Conservation (phyloP, 2,113 vertebrate genomes). For the Clarias batrachus region DNA sequence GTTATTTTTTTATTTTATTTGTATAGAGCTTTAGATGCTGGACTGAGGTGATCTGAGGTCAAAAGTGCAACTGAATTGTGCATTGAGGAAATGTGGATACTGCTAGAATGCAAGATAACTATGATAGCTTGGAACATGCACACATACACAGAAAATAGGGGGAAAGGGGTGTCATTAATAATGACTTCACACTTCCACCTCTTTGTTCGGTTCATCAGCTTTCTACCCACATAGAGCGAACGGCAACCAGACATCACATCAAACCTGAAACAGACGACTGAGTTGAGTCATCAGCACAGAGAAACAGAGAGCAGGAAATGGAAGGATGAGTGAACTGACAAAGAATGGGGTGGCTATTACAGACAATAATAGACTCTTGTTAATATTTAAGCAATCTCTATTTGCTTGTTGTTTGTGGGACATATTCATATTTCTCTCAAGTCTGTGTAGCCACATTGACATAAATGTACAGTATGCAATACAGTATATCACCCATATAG, state of each 20-base stretch:
- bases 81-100: not conserved
- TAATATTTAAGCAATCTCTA: not conserved
- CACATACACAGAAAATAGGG: constrained; percentile 36
- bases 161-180: constrained; percentile 81
- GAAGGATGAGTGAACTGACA: not conserved
- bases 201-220: constrained; percentile 73
- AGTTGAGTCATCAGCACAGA: constrained; percentile 87
- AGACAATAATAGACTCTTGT: not conserved
- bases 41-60: too few species aligned
- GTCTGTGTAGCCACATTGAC: not conserved
- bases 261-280: constrained; percentile 99
- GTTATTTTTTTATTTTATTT: too few species aligned
- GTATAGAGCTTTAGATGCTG: too few species aligned
- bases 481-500: too few species aligned
- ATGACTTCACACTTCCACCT: constrained; percentile 75
- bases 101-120: not conserved
- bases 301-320: not conserved
- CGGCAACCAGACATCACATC: constrained; percentile 93
- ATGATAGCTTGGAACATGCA: not conserved
- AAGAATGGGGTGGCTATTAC: not conserved
- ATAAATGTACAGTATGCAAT: too few species aligned
- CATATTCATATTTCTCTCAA: not conserved
- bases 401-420: not conserved
- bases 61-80: too few species aligned
- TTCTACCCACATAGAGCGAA: constrained; percentile 84